phyloP scores from a whole-genome alignment of 2,113 vertebrate genomes.

The Columba janthina region DNA sequence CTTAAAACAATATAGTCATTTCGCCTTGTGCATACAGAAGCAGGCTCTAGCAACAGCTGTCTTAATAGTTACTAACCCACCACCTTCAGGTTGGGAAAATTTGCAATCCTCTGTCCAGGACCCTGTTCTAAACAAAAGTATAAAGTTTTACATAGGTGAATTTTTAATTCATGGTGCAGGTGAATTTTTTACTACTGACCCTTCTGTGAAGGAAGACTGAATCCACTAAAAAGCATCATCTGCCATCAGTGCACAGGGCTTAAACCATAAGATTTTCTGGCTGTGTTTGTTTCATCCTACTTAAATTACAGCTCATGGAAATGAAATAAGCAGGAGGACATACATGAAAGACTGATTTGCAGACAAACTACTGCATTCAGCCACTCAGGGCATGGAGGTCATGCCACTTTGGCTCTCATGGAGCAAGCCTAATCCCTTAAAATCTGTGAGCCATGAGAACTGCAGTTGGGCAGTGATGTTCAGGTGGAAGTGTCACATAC shows the following conservation, averaged over 20 bases:
- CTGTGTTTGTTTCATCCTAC: neutral
- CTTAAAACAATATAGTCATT: neutral
- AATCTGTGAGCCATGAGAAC: neutral
- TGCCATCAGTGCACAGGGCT: neutral
- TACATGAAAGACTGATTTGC: neutral
- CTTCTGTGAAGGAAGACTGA: neutral
- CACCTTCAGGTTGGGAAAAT: neutral
- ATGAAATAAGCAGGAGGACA: neutral
- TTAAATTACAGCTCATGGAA: neutral
- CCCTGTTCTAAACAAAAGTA: neutral
- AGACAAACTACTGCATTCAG: neutral
- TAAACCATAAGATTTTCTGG: neutral
- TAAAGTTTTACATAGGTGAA: neutral
- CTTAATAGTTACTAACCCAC: neutral
- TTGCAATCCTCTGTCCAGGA: neutral
- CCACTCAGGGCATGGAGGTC: rapidly evolving
- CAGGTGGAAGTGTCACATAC: neutral
- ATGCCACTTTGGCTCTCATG: neutral
- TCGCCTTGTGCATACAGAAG: rapidly evolving
- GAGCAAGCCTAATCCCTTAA: neutral
- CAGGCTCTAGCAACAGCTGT: neutral
- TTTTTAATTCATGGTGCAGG: neutral
- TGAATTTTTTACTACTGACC: neutral
- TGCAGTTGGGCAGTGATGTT: neutral
- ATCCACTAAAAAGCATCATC: neutral